Evolutionary conservation across 2,797 vertebrate species (phyloP), one percentile per base, ranked within the genome.

Genomic region (Anguilla anguilla): DNA sequence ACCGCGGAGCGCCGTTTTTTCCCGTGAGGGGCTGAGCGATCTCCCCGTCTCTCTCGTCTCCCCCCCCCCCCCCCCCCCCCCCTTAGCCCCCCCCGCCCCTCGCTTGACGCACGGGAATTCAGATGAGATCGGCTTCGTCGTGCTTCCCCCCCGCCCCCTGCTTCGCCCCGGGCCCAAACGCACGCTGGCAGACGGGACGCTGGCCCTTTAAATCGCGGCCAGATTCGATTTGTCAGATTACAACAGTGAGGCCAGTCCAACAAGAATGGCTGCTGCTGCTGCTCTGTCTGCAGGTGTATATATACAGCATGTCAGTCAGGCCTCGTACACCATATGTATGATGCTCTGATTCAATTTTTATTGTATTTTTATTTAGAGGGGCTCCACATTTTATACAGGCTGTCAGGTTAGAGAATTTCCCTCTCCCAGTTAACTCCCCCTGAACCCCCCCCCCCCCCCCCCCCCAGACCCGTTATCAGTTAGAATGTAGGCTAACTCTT

Each of bases 161-260:
- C 82, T 39, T 74, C 22, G 83, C 82, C 87, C 46, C 87, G 15
- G 64, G 87, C 49, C 25, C 13, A 11, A 83, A 84, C 64, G 19
- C 49, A 31, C 86, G 10, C 79, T 39, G 81, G 46, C 81, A 84
- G 81, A 83, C 51, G 81, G 86, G 86, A 61, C 51, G 57, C 81
- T 19, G 57, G 51, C 83, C 67, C 82, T 53, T 82, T 67, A 87
- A 39, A 87, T 59, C 64, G 51, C 82, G 59, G 86, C 86, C 86
- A 87, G 61, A 84, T 83, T 87, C 61, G 67, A 87, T 84, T 84
- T 84, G 87, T 84, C 64, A 43, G 67, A 55, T 55, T 51, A 84
- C 82, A 83, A 43, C 39, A 3, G 43, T 4, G 2, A 51, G 67
- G 67, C 87, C 28, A 43, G 55, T 49, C 86, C 83, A 61, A 67